Percentiles rank a stretch among this genome's conserved stretches.
Conservation (phyloP, 2,113 vertebrate species). For the Capreolus pygargus region DNA sequence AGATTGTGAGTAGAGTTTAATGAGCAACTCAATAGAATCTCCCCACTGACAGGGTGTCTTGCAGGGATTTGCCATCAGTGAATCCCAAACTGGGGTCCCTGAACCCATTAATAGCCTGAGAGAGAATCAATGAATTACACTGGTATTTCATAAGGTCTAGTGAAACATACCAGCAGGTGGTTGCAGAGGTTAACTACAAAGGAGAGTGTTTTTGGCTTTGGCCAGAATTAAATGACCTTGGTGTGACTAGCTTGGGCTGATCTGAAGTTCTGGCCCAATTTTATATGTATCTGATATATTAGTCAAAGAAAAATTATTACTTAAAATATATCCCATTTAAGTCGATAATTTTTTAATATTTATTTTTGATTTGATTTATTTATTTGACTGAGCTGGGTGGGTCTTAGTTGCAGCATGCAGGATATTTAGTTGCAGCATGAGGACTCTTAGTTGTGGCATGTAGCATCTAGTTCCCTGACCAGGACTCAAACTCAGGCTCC, state of each 20-base stretch:
- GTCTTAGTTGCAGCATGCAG: neutral
- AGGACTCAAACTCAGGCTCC: neutral
- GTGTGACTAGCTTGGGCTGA: neutral
- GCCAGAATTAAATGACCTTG: neutral
- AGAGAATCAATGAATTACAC: neutral
- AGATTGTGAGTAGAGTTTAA: neutral
- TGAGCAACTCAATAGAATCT: neutral
- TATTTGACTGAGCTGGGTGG: neutral
- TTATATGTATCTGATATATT: neutral
- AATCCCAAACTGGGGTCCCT: neutral
- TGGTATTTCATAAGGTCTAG: neutral
- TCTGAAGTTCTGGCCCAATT: neutral
- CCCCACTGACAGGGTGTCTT: neutral
- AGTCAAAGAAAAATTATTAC: slow-evolving; percentile 13
- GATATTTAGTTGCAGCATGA: neutral
- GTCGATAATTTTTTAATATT: neutral
- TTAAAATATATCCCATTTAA: slow-evolving; percentile 30
- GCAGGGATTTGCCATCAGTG: neutral
- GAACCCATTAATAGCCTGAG: neutral
- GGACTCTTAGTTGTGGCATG: neutral
- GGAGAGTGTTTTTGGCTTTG: slow-evolving; percentile 17
- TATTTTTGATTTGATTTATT: neutral
- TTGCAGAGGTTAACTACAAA: neutral
- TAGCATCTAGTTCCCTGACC: neutral
- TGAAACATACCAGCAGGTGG: neutral